Conservation (phyloP, 2,113 vertebrate genomes). For the Sorex araneus region DNA sequence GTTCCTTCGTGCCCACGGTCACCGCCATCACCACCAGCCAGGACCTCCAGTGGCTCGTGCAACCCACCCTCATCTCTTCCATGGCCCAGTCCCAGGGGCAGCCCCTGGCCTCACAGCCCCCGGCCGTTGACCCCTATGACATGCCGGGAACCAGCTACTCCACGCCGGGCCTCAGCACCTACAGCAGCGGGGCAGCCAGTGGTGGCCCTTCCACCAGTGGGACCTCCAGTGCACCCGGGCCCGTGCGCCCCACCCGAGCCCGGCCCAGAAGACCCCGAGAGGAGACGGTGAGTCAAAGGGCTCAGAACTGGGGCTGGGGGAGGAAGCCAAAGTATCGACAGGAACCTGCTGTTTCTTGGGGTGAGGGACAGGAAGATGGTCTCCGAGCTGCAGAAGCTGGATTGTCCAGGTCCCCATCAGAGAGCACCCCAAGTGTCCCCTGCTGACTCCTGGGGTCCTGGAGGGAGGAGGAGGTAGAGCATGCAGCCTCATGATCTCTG, state of each 20-base stretch:
- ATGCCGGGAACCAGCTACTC: slow-evolving; percentile 95
- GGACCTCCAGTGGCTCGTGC: slow-evolving; percentile 99
- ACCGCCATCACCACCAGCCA: slow-evolving; percentile 98
- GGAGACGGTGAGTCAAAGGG: slow-evolving; percentile 93
- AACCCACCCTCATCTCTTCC: slow-evolving; percentile 96
- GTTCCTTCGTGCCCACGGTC: slow-evolving; percentile 98
- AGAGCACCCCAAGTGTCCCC: not conserved
- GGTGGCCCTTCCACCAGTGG: slow-evolving; percentile 88
- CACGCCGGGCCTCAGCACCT: slow-evolving; percentile 85
- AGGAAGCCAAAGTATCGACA: not conserved
- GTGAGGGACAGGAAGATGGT: not conserved
- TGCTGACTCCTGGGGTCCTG: not conserved
- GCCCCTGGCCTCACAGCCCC: slow-evolving; percentile 85
- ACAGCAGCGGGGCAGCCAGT: slow-evolving; percentile 68
- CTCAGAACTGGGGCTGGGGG: not conserved
- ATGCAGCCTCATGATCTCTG: slow-evolving; percentile 31
- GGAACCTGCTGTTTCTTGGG: not conserved
- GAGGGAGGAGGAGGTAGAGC: not conserved
- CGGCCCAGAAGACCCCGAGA: slow-evolving; percentile 92
- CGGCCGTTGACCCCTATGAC: slow-evolving; percentile 94
- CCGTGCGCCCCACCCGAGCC: slow-evolving; percentile 89
- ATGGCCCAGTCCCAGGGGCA: slow-evolving; percentile 94
- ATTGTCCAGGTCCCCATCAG: not conserved
- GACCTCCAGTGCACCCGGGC: slow-evolving; percentile 87
- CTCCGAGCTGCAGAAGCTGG: not conserved